Conservation (phyloP, 2,113 vertebrate genomes). For the Saccopteryx bilineata region DNA sequence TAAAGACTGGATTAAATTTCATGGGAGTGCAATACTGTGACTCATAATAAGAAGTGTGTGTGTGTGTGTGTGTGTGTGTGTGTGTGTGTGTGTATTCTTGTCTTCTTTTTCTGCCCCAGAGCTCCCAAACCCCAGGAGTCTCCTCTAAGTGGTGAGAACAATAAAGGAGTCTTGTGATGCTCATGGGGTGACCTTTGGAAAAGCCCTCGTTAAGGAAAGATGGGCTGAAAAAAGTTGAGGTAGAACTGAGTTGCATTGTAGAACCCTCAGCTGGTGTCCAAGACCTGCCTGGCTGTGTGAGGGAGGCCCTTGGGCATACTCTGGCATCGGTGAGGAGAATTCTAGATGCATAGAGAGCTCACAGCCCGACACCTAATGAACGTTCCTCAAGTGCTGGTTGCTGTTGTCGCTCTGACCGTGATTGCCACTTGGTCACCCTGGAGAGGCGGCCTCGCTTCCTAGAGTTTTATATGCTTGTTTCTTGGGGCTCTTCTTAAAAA, state of each 20-base stretch:
- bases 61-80: no score
- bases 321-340: background rate
- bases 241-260: no score
- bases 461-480: background rate
- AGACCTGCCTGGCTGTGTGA: background rate
- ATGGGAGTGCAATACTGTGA: background rate
- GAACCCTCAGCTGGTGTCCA: background rate
- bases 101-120: background rate
- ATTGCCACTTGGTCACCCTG: background rate
- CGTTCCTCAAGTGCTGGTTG: background rate
- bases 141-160: background rate
- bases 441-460: background rate
- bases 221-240: background rate
- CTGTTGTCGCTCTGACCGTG: background rate
- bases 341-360: background rate
- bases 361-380: background rate
- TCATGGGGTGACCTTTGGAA: background rate
- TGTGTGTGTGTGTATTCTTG: background rate
- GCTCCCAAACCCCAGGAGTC: background rate
- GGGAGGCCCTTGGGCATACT: background rate
- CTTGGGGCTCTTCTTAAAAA: background rate
- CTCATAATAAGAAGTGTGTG: background rate
- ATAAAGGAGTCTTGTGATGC: background rate
- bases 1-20: slow-evolving; percentile 36
- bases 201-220: no score